Conservation (phyloP, 2,113 vertebrate genomes). For the Morone chrysops region DNA sequence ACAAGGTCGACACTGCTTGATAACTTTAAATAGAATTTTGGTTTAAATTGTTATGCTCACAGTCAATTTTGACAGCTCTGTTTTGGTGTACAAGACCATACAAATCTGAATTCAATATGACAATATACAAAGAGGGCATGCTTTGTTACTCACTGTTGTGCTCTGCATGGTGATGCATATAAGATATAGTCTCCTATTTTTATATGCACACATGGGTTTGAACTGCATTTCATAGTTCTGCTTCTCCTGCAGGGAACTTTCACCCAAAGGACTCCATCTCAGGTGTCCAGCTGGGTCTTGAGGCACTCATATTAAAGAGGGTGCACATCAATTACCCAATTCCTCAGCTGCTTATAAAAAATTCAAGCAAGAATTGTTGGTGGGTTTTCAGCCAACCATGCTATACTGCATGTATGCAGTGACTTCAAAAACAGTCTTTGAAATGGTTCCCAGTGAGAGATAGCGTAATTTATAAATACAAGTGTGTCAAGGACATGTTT, state of each 20-base stretch:
- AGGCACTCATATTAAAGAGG: conserved; percentile 57
- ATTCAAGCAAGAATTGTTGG: conserved; percentile 5
- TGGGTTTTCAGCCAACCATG: not conserved
- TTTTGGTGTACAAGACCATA: not conserved
- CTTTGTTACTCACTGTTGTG: conserved; percentile 19
- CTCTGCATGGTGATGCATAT: conserved; percentile 29
- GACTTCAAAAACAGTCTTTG: conserved; percentile 37
- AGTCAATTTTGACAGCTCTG: not conserved
- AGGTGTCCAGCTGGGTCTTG: conserved; percentile 72
- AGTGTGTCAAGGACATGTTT: conserved; percentile 71
- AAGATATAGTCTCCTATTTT: conserved; percentile 39
- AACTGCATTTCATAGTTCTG: conserved; percentile 42
- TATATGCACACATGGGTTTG: conserved; percentile 37
- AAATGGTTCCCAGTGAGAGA: conserved; percentile 45
- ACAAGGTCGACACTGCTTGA: conserved; percentile 4
- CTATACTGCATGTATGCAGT: conserved; percentile 15
- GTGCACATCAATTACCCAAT: conserved; percentile 67
- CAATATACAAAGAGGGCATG: conserved; percentile 26
- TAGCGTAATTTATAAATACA: conserved; percentile 60
- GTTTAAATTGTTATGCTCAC: not conserved
- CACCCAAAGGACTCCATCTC: conserved; percentile 55
- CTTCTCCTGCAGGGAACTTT: conserved; percentile 50
- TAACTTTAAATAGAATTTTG: conserved; percentile 18
- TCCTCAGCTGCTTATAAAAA: conserved; percentile 51
- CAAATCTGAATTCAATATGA: not conserved